A percentile compares a stretch with the other conserved stretches of the same genome.
These are phyloP conservation scores for Achlya flavicornis DNA, from an alignment of 2,888 invertebrate species.

Conservation along the genomic window DNA sequence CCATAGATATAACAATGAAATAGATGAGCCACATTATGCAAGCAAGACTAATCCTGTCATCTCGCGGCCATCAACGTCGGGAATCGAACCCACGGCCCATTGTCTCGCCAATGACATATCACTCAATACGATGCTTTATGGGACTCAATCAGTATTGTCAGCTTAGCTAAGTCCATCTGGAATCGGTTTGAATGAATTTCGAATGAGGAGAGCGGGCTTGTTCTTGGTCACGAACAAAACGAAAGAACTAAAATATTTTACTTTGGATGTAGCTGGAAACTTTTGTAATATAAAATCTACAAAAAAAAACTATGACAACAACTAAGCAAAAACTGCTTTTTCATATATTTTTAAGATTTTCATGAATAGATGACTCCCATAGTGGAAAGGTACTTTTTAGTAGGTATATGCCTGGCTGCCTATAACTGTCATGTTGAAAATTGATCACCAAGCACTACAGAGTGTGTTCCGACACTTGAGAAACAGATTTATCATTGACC, in stretches of 20 bases:
- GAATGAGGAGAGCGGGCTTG: constrained; percentile 40
- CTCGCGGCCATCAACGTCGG: constrained; percentile 49
- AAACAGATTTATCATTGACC: too few relatives aligned
- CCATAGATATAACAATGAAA: constrained; percentile 18
- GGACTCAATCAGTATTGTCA: constrained; percentile 80
- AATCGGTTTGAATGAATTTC: constrained; percentile 58
- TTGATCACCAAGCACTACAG: too few relatives aligned
- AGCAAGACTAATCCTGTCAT: constrained; percentile 58
- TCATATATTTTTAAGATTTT: too few relatives aligned
- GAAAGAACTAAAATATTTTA: background rate
- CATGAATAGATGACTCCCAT: too few relatives aligned
- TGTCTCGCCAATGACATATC: constrained; percentile 76
- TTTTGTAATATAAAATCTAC: too few relatives aligned
- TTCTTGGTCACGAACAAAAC: constrained; percentile 16
- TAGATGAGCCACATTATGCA: constrained; percentile 31
- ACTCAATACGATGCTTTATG: constrained; percentile 78
- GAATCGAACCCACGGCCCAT: constrained; percentile 67
- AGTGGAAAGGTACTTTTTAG: too few relatives aligned
- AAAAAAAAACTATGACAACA: too few relatives aligned
- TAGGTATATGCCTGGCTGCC: too few relatives aligned
- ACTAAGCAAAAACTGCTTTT: too few relatives aligned
- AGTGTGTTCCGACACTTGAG: too few relatives aligned
- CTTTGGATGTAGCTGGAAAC: background rate
- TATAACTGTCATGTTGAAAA: too few relatives aligned
- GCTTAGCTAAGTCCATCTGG: constrained; percentile 67